Evolutionary conservation across 2,797 vertebrate genomes (phyloP), one percentile per base, ranked within the genome.

Genomic region (Podargus strigoides): DNA sequence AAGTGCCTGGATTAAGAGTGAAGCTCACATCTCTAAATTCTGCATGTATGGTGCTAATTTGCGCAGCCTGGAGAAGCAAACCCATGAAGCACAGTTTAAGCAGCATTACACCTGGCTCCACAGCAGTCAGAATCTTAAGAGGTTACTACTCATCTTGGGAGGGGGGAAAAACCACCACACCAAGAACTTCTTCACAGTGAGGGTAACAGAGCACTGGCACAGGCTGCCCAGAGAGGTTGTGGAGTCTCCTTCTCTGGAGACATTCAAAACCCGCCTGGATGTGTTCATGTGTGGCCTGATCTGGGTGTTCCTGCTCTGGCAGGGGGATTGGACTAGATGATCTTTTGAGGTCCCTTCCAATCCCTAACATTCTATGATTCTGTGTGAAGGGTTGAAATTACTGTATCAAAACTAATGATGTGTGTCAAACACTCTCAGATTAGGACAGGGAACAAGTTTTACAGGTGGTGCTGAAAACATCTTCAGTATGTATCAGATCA

Each of bases 391-490:
- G 34, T 22, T 82, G 74, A 94, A 93, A 95, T 90, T 56, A 93
- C 67, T 58, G 55, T 85, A 76, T 86, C 87, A 94, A 86, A 94
- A 91, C 87, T 93, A 92, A 92, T 21, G 67, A 82, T 58, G 89
- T 44, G 81, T 86, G 83, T 90, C 94, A 86, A 91, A 60, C 55
- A 42, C 76, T 32, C 30, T 53, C 67, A 79, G 73, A 76, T 88
- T 73, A 90, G 83, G 76, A 76, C 46, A 76, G 60, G 23, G 60
- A 93, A 62, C 7, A 19, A 89, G 62, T 82, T 90, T 95, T 91
- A 92, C 75, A 92, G 81, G 50, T 89, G 78, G 49, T 82, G 62
- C 72, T 70, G 90, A 85, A 95, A 92, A 89, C 81, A 96, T 69
- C 80, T 86, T 74, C n/a, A 66, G 76, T 94, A 89, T 55, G 28